Percentiles rank a stretch among this genome's conserved stretches.
Evolutionary conservation across 2,797 vertebrate genomes (phyloP).

Genomic region (Sylvilagus floridanus): DNA sequence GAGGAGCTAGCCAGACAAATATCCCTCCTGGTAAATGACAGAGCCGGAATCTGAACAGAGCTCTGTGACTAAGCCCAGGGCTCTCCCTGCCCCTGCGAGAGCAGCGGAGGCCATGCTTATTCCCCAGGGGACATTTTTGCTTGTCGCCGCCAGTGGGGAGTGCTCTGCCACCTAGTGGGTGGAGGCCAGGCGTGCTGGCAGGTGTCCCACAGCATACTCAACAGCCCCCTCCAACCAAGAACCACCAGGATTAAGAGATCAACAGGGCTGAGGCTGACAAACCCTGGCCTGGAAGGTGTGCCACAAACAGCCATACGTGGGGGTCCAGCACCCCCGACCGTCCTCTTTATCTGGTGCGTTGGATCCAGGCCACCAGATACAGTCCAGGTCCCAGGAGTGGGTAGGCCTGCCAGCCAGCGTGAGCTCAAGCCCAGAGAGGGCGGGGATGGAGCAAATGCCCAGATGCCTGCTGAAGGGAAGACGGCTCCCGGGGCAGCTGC

Average conservation of each 20-base stretch:
- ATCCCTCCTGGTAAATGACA: background rate
- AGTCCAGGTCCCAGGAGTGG: background rate
- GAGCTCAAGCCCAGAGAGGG: background rate
- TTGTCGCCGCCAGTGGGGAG: background rate
- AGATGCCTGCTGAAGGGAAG: background rate
- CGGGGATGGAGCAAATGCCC: background rate
- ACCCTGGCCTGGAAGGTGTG: background rate
- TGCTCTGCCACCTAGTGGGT: background rate
- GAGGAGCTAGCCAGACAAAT: background rate
- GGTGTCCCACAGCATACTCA: background rate
- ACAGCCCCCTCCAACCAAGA: background rate
- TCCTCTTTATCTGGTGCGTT: background rate
- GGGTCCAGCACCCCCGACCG: background rate
- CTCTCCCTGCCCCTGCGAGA: background rate
- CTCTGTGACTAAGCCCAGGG: background rate
- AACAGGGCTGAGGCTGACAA: fast-evolving
- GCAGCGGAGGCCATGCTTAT: background rate
- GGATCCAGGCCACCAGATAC: background rate
- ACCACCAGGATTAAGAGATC: background rate
- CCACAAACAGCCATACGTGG: fast-evolving
- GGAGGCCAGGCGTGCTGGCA: background rate
- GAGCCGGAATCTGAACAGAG: background rate
- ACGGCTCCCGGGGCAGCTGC: background rate
- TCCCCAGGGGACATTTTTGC: background rate
- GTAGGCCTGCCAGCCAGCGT: background rate